A percentile compares a stretch with the other conserved stretches of the same genome.
Evolutionary conservation across 2,113 vertebrate genomes (phyloP).

Genomic region (Henicopernis longicauda): DNA sequence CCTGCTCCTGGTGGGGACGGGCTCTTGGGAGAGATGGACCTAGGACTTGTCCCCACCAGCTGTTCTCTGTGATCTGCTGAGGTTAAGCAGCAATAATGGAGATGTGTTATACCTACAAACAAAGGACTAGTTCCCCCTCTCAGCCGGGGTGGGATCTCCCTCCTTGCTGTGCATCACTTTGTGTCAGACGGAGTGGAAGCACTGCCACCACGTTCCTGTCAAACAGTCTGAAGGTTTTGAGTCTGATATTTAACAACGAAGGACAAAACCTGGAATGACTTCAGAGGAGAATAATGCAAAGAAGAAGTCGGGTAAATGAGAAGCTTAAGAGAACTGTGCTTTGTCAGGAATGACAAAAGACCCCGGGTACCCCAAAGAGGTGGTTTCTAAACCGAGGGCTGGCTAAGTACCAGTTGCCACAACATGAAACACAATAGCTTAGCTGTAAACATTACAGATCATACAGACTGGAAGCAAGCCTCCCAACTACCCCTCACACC

Average conservation of each 20-base stretch:
- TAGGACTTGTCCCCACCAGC: neutral
- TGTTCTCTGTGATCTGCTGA: neutral
- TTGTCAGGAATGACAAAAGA: neutral
- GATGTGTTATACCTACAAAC: too few relatives aligned
- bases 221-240: neutral
- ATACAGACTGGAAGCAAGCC: neutral
- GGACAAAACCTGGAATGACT: neutral
- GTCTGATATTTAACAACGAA: neutral
- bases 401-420: neutral
- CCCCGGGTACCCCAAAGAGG: accelerated
- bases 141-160: neutral
- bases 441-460: neutral
- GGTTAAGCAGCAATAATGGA: neutral
- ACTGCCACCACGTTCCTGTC: neutral
- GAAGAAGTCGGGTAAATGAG: neutral
- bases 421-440: neutral
- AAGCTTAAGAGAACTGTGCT: neutral
- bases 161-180: too few relatives aligned
- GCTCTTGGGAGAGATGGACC: neutral
- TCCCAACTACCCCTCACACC: neutral
- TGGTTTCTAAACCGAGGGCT: neutral
- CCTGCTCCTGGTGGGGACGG: neutral
- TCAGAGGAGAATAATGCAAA: neutral
- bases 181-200: accelerated
- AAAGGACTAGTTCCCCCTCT: neutral